Evolutionary conservation across 1,140 invertebrate genomes (phyloP).

Genomic region (Wasmannia auropunctata): DNA sequence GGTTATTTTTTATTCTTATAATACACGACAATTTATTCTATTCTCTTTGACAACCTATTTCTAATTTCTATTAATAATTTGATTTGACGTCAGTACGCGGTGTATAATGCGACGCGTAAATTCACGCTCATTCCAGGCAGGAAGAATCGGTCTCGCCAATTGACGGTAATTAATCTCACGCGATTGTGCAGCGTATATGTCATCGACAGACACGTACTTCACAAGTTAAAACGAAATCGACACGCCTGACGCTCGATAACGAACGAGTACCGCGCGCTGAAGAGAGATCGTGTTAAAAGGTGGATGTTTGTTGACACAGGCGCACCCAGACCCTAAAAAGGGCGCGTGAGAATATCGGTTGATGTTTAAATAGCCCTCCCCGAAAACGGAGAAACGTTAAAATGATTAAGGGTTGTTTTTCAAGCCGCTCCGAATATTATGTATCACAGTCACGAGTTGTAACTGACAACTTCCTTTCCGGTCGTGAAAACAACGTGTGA

Average conservation of each 20-base stretch:
- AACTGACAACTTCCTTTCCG: constrained; percentile 36
- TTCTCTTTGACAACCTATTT: not conserved
- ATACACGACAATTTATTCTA: not conserved
- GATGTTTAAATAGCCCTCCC: constrained; percentile 39
- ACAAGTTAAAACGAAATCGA: constrained; percentile 36
- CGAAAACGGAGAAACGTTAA: constrained; percentile 15
- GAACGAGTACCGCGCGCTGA: not conserved
- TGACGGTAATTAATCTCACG: constrained; percentile 37
- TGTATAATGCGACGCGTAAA: not conserved
- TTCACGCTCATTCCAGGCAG: not conserved
- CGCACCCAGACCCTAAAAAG: constrained; percentile 30
- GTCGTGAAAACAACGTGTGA: constrained; percentile 5
- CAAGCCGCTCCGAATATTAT: constrained; percentile 4
- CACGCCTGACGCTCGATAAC: constrained; percentile 20
- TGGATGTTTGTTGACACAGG: constrained; percentile 44
- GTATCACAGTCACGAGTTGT: constrained; percentile 20
- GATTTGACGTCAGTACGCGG: not conserved
- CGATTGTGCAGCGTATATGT: constrained; percentile 2
- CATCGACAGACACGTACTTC: constrained; percentile 13
- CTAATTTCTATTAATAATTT: not conserved
- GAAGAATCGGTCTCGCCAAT: constrained; percentile 17
- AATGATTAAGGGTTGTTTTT: constrained; percentile 57
- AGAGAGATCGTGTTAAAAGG: constrained; percentile 30
- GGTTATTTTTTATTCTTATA: not conserved
- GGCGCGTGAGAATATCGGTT: constrained; percentile 17